phyloP scores from a whole-genome alignment of 2,113 vertebrate species.

The Coryphaenoides rupestris region DNA sequence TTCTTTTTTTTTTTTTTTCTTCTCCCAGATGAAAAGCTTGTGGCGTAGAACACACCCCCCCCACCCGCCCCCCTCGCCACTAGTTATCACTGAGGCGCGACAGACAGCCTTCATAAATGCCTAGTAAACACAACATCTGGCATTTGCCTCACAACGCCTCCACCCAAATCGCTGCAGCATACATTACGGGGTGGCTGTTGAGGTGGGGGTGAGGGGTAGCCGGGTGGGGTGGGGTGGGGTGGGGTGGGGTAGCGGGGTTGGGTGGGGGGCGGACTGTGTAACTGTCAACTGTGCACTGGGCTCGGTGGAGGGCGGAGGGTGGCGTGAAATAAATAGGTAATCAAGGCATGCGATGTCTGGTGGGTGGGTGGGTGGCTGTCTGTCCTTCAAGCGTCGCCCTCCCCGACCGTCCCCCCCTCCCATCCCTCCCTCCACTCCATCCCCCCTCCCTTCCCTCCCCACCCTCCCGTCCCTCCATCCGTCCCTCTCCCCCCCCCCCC shows the following conservation, averaged over 20 bases:
- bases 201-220: too few species aligned
- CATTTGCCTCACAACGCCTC: slow-evolving; percentile 51
- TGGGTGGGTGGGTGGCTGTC: slow-evolving; percentile 15
- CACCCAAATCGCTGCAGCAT: slow-evolving; percentile 41
- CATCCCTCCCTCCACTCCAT: too few species aligned
- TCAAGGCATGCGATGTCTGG: slow-evolving; percentile 20
- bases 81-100: slow-evolving; percentile 37
- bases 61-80: slow-evolving; percentile 18
- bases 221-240: too few species aligned
- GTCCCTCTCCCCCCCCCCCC: too few species aligned
- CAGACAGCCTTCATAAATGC: slow-evolving; percentile 50
- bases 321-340: slow-evolving; percentile 38
- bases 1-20: too few species aligned
- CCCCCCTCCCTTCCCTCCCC: too few species aligned
- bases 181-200: slow-evolving; percentile 27
- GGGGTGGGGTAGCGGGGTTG: too few species aligned
- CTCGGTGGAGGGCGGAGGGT: neutral
- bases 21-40: slow-evolving; percentile 8
- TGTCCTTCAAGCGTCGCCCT: slow-evolving; percentile 35
- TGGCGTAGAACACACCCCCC: slow-evolving; percentile 15
- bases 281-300: neutral
- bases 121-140: slow-evolving; percentile 62
- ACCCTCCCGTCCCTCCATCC: too few species aligned
- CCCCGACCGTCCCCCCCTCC: too few species aligned
- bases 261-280: neutral